Conservation (phyloP, 2,888 invertebrate genomes). For the Lucinisca nassula region DNA sequence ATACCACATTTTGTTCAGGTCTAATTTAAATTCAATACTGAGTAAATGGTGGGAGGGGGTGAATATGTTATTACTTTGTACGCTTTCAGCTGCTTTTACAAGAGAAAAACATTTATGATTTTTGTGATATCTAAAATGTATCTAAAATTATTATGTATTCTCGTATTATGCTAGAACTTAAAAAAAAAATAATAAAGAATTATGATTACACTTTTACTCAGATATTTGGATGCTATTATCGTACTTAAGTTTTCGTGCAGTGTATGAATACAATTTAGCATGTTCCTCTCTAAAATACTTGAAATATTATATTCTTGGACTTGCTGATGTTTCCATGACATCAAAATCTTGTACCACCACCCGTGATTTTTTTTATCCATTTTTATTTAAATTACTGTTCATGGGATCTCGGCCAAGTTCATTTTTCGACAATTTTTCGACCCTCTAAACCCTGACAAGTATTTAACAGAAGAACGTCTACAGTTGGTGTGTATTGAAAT, state of each 20-base stretch:
- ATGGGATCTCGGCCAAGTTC: slow-evolving; percentile 53
- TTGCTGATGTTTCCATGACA: slow-evolving; percentile 13
- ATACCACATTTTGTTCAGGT: too few relatives aligned
- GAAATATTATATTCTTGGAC: slow-evolving; percentile 25
- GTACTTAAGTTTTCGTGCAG: slow-evolving; percentile 64
- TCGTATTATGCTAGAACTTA: not conserved
- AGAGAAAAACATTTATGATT: not conserved
- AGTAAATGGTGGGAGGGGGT: too few relatives aligned
- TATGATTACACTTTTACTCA: too few relatives aligned
- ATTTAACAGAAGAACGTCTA: slow-evolving; percentile 57
- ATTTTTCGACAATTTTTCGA: slow-evolving; percentile 67
- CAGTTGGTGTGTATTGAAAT: slow-evolving; percentile 40
- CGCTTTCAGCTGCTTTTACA: not conserved
- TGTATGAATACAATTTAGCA: slow-evolving; percentile 56
- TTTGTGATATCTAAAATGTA: not conserved
- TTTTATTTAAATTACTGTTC: not conserved
- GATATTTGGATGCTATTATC: slow-evolving; percentile 46
- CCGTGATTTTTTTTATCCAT: too few relatives aligned
- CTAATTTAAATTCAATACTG: too few relatives aligned
- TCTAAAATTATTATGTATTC: not conserved
- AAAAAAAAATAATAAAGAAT: not conserved
- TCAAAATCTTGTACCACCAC: not conserved
- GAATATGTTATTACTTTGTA: too few relatives aligned
- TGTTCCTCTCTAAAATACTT: slow-evolving; percentile 65
- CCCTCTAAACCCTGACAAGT: slow-evolving; percentile 67